These are phyloP conservation scores for Sebastes dallii DNA, from an alignment of 2,797 vertebrate genomes.

Conservation along the genomic window DNA sequence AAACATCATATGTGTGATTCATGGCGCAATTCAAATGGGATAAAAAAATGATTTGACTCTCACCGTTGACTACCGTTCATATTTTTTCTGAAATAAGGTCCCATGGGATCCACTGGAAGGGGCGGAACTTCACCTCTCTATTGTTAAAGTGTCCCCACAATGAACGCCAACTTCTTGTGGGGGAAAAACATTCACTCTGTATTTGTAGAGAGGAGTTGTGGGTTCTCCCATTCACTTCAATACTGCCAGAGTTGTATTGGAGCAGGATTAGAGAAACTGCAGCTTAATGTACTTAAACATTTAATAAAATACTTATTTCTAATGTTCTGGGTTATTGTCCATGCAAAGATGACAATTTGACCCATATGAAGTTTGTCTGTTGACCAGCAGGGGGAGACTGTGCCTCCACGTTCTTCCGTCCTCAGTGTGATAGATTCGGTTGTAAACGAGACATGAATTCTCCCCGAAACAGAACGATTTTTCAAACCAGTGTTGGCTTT, in stretches of 20 bases:
- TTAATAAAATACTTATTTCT: background rate
- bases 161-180: background rate
- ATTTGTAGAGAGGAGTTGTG: background rate
- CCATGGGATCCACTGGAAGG: too few species aligned
- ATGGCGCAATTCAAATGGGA: rapidly evolving
- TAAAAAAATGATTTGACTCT: too few species aligned
- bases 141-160: background rate
- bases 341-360: background rate
- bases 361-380: background rate
- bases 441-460: constrained; percentile 30
- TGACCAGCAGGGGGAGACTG: constrained; percentile 24
- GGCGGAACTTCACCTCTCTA: too few species aligned
- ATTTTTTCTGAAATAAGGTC: too few species aligned
- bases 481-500: constrained; percentile 55
- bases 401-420: background rate
- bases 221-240: background rate
- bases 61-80: rapidly evolving
- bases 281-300: background rate
- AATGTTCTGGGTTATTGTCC: background rate
- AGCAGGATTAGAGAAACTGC: background rate
- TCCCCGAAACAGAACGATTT: constrained; percentile 35
- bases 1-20: too few species aligned
- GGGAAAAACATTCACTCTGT: background rate
- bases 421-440: background rate
- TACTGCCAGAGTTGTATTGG: background rate